phyloP scores from a whole-genome alignment of 2,113 vertebrate species.

The Gymnorhina tibicen region DNA sequence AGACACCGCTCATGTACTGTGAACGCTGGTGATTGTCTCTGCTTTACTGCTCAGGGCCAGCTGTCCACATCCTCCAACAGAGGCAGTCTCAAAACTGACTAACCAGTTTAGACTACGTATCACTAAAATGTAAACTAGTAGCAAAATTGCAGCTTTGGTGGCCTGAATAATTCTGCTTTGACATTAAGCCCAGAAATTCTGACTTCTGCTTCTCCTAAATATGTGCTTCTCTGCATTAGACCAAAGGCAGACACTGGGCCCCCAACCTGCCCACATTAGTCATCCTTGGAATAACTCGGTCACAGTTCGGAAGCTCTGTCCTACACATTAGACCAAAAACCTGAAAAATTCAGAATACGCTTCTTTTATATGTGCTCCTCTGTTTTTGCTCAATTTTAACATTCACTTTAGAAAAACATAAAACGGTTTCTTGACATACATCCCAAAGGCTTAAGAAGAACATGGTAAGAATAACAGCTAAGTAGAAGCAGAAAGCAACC shows the following conservation, averaged over 20 bases:
- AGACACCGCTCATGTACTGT: fast-evolving
- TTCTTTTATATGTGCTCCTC: neutral
- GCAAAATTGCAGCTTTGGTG: neutral
- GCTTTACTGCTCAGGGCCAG: neutral
- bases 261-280: neutral
- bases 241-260: neutral
- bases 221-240: neutral
- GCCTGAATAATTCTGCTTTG: neutral
- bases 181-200: neutral
- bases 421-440: neutral
- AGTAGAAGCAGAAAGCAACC: neutral
- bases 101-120: neutral
- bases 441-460: neutral
- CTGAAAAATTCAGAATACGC: neutral
- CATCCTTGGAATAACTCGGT: neutral
- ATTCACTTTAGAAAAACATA: neutral
- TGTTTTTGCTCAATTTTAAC: neutral
- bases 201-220: neutral
- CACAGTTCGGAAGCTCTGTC: neutral
- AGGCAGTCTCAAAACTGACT: neutral
- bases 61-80: neutral
- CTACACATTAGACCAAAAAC: neutral
- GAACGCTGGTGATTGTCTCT: neutral
- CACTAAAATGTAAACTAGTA: neutral
- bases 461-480: neutral